These are phyloP conservation scores for Heterodera carotae DNA, from an alignment of 1,140 invertebrate genomes.

Conservation along the genomic window DNA sequence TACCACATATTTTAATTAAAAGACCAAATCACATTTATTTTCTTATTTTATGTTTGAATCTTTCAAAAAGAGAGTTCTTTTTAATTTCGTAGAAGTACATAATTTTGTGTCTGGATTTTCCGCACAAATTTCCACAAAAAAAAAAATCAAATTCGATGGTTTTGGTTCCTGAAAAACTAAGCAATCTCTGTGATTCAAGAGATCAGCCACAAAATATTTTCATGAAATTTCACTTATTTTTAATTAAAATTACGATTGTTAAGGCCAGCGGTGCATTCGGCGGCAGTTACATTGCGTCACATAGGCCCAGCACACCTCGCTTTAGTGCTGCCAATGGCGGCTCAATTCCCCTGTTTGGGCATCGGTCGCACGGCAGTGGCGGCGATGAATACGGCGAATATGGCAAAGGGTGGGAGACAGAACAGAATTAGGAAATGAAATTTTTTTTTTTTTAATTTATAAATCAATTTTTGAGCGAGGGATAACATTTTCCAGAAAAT, in stretches of 20 bases:
- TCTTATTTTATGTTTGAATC: no score
- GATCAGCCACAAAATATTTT: no score
- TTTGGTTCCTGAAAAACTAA: no score
- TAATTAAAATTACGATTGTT: background rate
- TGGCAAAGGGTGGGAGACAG: background rate
- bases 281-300: conserved; percentile 6
- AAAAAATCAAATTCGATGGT: no score
- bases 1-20: no score
- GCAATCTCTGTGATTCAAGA: no score
- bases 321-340: background rate
- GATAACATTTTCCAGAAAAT: background rate
- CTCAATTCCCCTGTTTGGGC: background rate
- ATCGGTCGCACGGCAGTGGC: background rate
- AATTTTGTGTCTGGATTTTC: no score
- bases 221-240: background rate
- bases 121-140: no score
- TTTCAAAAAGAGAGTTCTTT: no score
- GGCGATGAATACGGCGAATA: background rate
- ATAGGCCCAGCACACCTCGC: background rate
- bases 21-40: no score
- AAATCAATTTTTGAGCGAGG: background rate
- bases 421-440: background rate
- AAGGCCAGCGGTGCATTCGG: conserved; percentile 8
- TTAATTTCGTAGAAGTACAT: no score
- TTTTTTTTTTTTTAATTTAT: background rate